Evolutionary conservation across 1,140 invertebrate species (phyloP).

Genomic region (Tetramorium parvispinum): DNA sequence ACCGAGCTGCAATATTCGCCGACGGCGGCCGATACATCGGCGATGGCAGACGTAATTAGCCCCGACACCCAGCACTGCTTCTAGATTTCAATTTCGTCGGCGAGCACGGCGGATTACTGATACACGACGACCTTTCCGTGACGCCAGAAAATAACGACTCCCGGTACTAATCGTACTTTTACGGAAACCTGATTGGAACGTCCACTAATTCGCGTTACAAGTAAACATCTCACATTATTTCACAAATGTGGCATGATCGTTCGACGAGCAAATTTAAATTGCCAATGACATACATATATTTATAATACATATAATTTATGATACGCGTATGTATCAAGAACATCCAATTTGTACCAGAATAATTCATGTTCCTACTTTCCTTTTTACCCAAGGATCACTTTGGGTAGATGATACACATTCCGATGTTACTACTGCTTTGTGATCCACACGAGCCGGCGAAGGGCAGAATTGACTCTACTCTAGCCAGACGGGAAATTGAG

Average conservation of each 20-base stretch:
- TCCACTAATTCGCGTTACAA: not conserved
- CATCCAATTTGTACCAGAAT: not conserved
- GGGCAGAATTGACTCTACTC: not conserved
- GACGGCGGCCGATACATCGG: conserved; percentile 61
- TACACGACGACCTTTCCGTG: conserved; percentile 53
- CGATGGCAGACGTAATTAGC: conserved; percentile 68
- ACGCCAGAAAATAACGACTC: conserved; percentile 51
- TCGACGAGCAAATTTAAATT: not conserved
- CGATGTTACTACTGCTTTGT: conserved; percentile 7
- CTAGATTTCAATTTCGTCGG: conserved; percentile 72
- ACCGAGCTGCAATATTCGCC: conserved; percentile 65
- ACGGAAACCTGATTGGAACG: conserved; percentile 37
- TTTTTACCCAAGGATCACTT: not conserved
- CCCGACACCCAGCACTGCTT: conserved; percentile 58
- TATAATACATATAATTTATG: not conserved
- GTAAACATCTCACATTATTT: not conserved
- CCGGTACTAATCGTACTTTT: conserved; percentile 56
- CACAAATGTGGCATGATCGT: not conserved
- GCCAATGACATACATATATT: not conserved
- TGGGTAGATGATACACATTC: not conserved
- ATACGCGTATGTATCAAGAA: not conserved
- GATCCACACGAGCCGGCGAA: not conserved
- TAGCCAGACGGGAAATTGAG: conserved; percentile 60
- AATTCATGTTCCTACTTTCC: not conserved
- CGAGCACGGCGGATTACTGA: conserved; percentile 60